phyloP scores from a whole-genome alignment of 1,140 invertebrate species.

The Cyphomyrmex costatus region DNA sequence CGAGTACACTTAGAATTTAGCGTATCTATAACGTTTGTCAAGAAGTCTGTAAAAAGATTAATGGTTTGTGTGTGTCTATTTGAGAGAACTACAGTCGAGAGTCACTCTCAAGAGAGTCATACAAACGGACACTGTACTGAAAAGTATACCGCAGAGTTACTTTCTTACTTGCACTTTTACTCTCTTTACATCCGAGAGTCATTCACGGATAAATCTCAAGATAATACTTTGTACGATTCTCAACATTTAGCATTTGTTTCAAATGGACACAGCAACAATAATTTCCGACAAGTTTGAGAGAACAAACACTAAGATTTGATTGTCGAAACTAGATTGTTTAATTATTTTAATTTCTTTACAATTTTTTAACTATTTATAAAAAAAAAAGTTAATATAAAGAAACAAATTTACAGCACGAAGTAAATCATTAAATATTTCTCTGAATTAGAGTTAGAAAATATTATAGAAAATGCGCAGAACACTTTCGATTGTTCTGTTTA shows the following conservation, averaged over 20 bases:
- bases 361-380: neutral
- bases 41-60: neutral
- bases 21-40: neutral
- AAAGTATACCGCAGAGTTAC: conserved; percentile 14
- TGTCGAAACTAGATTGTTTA: neutral
- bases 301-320: neutral
- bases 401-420: neutral
- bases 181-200: neutral
- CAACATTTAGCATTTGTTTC: neutral
- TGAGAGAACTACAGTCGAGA: conserved; percentile 9
- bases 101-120: neutral
- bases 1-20: neutral
- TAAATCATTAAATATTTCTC: conserved; percentile 1
- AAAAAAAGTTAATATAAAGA: neutral
- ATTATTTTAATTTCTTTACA: neutral
- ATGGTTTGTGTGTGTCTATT: conserved; percentile 11
- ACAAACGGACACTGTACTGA: conserved; percentile 16
- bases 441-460: neutral
- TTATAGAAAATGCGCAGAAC: neutral
- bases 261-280: neutral
- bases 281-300: neutral
- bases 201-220: neutral
- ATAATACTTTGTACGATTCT: neutral
- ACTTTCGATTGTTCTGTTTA: neutral
- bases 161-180: conserved; percentile 26